These are phyloP conservation scores for Morbakka virulenta DNA, from an alignment of 30 jellyfish, hydroid and myxozoan species.

Conservation along the genomic window DNA sequence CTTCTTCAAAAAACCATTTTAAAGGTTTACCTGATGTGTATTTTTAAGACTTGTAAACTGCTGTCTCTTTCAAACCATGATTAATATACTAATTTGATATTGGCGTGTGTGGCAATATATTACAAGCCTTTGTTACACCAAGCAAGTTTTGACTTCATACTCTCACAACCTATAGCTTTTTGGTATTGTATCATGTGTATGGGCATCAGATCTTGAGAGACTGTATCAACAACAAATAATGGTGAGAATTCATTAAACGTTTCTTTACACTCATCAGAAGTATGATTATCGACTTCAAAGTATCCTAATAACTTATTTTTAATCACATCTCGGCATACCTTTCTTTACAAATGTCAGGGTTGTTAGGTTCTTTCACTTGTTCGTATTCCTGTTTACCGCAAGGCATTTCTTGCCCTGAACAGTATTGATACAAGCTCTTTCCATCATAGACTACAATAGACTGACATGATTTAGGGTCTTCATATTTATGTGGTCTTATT, in stretches of 20 bases:
- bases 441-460: conserved; percentile 19
- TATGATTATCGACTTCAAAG: not conserved
- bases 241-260: not conserved
- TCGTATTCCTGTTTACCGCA: conserved; percentile 25
- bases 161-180: too few species aligned
- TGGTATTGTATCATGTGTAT: too few species aligned
- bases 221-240: not conserved
- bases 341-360: not conserved
- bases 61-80: not conserved
- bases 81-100: not conserved
- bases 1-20: not conserved
- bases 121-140: not conserved
- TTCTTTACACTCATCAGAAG: not conserved
- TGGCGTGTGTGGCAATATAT: not conserved
- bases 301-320: not conserved
- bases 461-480: conserved; percentile 14
- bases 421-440: conserved; percentile 1
- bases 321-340: not conserved
- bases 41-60: not conserved
- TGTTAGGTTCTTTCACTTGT: not conserved
- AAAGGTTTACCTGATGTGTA: not conserved
- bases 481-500: conserved; percentile 21
- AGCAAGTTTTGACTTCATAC: not conserved
- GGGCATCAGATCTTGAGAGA: too few species aligned
- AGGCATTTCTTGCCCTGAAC: conserved; percentile 43